Evolutionary conservation across 2,797 vertebrate species (phyloP).

Genomic region (Tarsius wallacei): DNA sequence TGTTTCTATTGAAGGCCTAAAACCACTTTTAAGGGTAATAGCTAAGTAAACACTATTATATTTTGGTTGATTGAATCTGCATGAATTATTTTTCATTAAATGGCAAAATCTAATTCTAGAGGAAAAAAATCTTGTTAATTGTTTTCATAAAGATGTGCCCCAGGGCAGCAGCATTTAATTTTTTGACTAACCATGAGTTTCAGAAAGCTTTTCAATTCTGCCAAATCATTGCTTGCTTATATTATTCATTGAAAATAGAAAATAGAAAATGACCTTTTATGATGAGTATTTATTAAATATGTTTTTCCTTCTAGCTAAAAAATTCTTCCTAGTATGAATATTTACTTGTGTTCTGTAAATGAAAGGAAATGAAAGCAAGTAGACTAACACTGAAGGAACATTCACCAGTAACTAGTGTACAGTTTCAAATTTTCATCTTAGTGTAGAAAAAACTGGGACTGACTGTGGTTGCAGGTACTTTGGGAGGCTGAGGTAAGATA

Average conservation of each 20-base stretch:
- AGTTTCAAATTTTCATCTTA: background rate
- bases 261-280: slow-evolving; percentile 60
- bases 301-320: slow-evolving; percentile 54
- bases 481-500: too few relatives aligned
- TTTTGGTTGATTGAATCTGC: slow-evolving; percentile 72
- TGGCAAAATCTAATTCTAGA: slow-evolving; percentile 75
- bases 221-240: slow-evolving; percentile 40
- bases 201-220: slow-evolving; percentile 66
- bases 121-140: slow-evolving; percentile 64
- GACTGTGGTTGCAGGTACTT: too few relatives aligned
- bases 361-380: background rate
- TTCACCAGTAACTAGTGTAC: background rate
- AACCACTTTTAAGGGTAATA: slow-evolving; percentile 71
- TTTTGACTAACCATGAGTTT: slow-evolving; percentile 71
- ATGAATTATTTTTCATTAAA: slow-evolving; percentile 82
- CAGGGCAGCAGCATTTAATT: slow-evolving; percentile 56
- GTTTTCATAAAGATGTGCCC: slow-evolving; percentile 74
- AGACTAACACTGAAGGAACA: background rate
- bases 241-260: slow-evolving; percentile 63
- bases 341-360: background rate
- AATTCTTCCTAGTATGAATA: background rate
- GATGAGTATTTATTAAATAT: slow-evolving; percentile 55
- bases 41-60: slow-evolving; percentile 75
- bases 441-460: background rate
- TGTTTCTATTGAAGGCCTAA: slow-evolving; percentile 68